Evolutionary conservation across 2,113 vertebrate genomes (phyloP).

Genomic region (Ceyx melanurus): DNA sequence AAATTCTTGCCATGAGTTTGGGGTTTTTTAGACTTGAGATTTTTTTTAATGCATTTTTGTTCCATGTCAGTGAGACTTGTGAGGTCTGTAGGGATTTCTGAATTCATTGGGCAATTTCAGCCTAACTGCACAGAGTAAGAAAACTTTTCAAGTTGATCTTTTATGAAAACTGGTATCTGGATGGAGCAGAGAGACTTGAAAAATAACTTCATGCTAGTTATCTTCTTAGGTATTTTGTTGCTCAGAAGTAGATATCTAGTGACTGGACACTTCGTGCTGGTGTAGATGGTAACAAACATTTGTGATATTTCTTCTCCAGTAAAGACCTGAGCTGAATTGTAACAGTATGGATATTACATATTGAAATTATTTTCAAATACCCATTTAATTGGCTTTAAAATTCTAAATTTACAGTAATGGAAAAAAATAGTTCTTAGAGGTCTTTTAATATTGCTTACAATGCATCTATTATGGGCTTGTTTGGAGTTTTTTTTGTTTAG

Average conservation of each 20-base stretch:
- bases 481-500: background rate
- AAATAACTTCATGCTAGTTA: background rate
- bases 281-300: background rate
- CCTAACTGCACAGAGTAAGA: background rate
- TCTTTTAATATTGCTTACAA: background rate
- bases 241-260: background rate
- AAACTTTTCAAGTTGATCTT: background rate
- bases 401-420: background rate
- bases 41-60: background rate
- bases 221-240: background rate
- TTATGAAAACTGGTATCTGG: background rate
- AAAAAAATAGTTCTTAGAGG: background rate
- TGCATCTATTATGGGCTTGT: background rate
- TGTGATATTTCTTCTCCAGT: background rate
- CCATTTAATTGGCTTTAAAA: background rate
- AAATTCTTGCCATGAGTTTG: background rate
- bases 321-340: background rate
- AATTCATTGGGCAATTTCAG: background rate
- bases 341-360: background rate
- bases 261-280: background rate
- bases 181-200: background rate
- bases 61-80: background rate
- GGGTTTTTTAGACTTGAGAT: accelerated
- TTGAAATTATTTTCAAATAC: background rate
- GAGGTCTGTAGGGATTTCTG: background rate